Evolutionary conservation across 2,797 vertebrate genomes (phyloP).

Genomic region (Anguilla obscura): DNA sequence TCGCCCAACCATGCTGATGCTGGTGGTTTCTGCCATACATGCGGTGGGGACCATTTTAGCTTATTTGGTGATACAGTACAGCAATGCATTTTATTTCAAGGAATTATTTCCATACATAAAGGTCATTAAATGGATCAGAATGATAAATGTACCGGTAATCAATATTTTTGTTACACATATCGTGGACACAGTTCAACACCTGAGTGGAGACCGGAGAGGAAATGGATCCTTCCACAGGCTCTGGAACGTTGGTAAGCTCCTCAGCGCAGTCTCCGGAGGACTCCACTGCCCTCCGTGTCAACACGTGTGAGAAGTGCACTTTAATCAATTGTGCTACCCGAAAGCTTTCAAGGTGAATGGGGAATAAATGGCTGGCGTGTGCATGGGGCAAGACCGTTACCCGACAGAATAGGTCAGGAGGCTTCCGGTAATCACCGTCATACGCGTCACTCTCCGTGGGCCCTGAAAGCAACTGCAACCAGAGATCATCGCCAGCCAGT

Average conservation of each 20-base stretch:
- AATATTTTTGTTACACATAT: background rate
- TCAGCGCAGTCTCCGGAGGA: slow-evolving; percentile 41
- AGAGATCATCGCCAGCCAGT: slow-evolving; percentile 69
- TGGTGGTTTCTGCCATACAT: background rate
- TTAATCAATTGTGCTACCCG: slow-evolving; percentile 48
- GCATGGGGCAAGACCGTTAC: slow-evolving; percentile 34
- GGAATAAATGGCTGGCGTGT: slow-evolving; percentile 38
- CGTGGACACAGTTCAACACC: background rate
- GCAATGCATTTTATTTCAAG: background rate
- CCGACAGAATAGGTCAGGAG: slow-evolving; percentile 45
- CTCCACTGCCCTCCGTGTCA: slow-evolving; percentile 48
- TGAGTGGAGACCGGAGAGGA: background rate
- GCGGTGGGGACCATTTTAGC: background rate
- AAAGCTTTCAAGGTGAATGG: slow-evolving; percentile 35
- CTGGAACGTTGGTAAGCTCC: slow-evolving; percentile 22
- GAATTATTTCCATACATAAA: background rate
- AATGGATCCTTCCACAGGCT: background rate
- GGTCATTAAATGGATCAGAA: background rate
- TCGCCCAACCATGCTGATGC: background rate
- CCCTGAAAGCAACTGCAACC: slow-evolving; percentile 68
- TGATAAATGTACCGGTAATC: background rate
- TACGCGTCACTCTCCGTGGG: slow-evolving; percentile 57
- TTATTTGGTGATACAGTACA: background rate
- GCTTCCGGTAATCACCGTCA: slow-evolving; percentile 55
- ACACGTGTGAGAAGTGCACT: slow-evolving; percentile 42